Conservation (phyloP, 2,888 invertebrate species). For the Macrophya annulata region DNA sequence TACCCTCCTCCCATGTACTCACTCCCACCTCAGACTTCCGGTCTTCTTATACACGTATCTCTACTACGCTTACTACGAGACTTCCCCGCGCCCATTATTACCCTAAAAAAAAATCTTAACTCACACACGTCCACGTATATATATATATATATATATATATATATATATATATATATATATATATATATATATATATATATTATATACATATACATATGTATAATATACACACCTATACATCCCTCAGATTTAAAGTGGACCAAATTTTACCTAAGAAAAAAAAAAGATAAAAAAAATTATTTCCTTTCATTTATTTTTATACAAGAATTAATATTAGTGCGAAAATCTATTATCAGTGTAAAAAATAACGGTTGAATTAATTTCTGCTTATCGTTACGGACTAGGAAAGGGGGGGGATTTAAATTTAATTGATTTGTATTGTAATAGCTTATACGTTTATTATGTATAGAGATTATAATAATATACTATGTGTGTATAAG, state of each 20-base stretch:
- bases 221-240: too few relatives aligned
- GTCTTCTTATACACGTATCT: constrained; percentile 62
- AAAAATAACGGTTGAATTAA: background rate
- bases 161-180: background rate
- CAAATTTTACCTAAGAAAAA: background rate
- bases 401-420: background rate
- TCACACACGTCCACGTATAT: background rate
- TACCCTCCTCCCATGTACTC: constrained; percentile 66
- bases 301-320: background rate
- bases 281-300: too few relatives aligned
- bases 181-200: too few relatives aligned
- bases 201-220: too few relatives aligned
- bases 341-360: background rate
- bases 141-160: too few relatives aligned
- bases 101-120: background rate
- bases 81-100: constrained; percentile 9
- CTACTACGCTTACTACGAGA: constrained; percentile 72
- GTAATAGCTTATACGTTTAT: background rate
- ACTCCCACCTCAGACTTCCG: constrained; percentile 72
- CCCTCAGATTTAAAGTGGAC: background rate
- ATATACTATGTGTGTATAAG: too few relatives aligned
- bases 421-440: background rate
- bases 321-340: background rate
- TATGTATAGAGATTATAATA: background rate
- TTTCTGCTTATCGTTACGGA: too few relatives aligned